Evolutionary conservation across 2,113 vertebrate genomes (phyloP).

Genomic region (Hypocryptadius cinnamomeus): DNA sequence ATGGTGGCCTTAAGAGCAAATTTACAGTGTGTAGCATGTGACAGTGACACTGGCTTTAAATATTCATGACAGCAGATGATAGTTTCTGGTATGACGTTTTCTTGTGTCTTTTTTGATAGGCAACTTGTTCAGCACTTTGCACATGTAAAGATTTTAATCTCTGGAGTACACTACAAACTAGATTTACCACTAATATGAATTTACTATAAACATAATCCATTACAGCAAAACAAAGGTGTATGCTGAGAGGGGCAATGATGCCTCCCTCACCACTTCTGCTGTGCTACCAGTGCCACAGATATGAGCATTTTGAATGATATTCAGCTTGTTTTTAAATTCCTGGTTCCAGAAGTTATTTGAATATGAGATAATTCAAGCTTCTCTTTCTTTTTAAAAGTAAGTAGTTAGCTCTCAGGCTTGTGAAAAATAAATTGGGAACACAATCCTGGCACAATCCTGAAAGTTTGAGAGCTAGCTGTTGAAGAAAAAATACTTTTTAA

Average conservation of each 20-base stretch:
- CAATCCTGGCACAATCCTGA: neutral
- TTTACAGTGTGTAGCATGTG: neutral
- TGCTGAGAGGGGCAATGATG: neutral
- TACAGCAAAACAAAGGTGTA: neutral
- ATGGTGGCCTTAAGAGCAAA: neutral
- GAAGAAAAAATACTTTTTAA: neutral
- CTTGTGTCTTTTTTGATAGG: neutral
- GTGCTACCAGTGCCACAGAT: neutral
- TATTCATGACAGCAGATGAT: neutral
- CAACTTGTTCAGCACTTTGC: neutral
- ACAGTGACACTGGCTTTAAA: neutral
- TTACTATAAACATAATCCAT: neutral
- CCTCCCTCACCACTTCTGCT: neutral
- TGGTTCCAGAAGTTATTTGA: neutral
- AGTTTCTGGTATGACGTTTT: neutral
- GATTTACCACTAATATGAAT: neutral
- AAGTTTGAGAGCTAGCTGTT: neutral
- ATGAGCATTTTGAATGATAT: neutral
- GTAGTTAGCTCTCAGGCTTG: neutral
- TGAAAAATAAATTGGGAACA: slow-evolving; percentile 8
- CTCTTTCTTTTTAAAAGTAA: neutral
- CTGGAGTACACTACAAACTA: neutral
- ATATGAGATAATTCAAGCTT: neutral
- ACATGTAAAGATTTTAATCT: neutral
- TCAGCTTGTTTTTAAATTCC: neutral